Conservation (phyloP, 2,888 invertebrate genomes). For the Xestia xanthographa region DNA sequence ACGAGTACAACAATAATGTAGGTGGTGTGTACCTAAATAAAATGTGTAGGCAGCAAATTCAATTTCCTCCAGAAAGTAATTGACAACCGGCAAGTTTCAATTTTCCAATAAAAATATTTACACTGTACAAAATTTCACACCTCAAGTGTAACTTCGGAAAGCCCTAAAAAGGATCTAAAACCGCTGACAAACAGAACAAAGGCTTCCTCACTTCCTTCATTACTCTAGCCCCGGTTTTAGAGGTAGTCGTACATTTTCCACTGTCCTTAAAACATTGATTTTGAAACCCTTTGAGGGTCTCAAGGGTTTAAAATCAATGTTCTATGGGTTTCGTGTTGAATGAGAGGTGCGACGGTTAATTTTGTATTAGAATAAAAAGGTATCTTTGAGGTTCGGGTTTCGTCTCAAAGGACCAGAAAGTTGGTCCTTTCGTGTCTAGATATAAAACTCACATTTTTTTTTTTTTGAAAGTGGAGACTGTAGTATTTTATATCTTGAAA, state of each 20-base stretch:
- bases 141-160: background rate
- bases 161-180: slow-evolving; percentile 11
- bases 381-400: background rate
- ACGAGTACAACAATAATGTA: background rate
- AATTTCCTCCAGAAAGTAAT: slow-evolving; percentile 9
- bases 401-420: slow-evolving; percentile 2
- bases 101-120: background rate
- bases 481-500: background rate
- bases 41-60: background rate
- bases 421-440: background rate
- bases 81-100: background rate
- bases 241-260: slow-evolving; percentile 31
- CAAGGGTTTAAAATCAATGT: slow-evolving; percentile 28
- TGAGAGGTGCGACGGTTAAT: slow-evolving; percentile 18
- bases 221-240: slow-evolving; percentile 13
- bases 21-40: background rate
- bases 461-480: background rate
- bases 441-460: background rate
- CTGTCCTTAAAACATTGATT: slow-evolving; percentile 15
- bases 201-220: slow-evolving; percentile 20
- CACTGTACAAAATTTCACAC: slow-evolving; percentile 5
- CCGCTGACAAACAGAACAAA: slow-evolving; percentile 33
- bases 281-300: slow-evolving; percentile 1
- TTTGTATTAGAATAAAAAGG: slow-evolving; percentile 6
- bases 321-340: background rate